Conservation (phyloP, 2,113 vertebrate species). For the Turdus rufiventris region DNA sequence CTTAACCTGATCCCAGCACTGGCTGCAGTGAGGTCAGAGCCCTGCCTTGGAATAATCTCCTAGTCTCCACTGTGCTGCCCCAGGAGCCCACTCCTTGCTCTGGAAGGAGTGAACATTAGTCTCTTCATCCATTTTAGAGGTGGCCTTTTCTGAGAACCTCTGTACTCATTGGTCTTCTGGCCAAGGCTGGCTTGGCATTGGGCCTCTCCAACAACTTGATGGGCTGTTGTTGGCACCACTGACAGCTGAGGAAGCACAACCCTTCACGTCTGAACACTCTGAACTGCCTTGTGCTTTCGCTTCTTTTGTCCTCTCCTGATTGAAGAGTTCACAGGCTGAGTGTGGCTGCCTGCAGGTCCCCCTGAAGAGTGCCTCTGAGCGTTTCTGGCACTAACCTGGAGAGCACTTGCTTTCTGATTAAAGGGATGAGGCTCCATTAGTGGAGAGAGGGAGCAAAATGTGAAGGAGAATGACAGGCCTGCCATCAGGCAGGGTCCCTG, state of each 20-base stretch:
- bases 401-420: constrained; percentile 9
- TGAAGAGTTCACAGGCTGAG: not conserved
- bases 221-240: not conserved
- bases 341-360: not conserved
- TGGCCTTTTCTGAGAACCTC: not conserved
- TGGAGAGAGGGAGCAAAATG: not conserved
- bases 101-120: not conserved
- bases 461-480: not conserved
- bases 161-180: not conserved
- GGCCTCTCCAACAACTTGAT: not conserved
- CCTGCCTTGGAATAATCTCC: not conserved
- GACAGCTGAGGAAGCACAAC: not conserved
- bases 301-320: not conserved
- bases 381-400: not conserved
- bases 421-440: not conserved
- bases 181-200: not conserved
- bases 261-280: not conserved
- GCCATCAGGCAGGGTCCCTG: not conserved
- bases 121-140: not conserved
- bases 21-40: not conserved
- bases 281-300: not conserved
- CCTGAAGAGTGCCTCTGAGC: not conserved
- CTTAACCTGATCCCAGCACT: not conserved
- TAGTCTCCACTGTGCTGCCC: not conserved
- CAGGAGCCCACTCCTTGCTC: not conserved